Conservation (phyloP, 2,888 invertebrate genomes). For the Micropterix aruncella region DNA sequence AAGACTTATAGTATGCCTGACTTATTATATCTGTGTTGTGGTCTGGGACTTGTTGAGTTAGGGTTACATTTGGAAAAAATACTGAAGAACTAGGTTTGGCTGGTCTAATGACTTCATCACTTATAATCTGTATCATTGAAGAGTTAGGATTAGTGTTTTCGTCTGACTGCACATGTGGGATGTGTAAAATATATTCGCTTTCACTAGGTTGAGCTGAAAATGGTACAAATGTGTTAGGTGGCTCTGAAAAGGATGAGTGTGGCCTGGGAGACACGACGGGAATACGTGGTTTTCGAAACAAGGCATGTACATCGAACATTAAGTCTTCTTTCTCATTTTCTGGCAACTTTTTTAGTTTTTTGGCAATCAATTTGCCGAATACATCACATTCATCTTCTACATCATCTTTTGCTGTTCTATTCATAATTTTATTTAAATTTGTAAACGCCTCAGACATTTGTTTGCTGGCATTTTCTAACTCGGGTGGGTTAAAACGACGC, state of each 20-base stretch:
- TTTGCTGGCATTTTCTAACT: constrained; percentile 1
- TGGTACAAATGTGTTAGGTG: no score
- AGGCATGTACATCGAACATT: constrained; percentile 2
- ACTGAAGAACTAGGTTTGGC: background rate
- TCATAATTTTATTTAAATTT: no score
- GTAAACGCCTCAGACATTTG: constrained; percentile 1
- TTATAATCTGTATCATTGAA: background rate
- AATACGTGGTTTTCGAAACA: constrained; percentile 4
- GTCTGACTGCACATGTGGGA: background rate
- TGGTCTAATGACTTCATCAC: background rate
- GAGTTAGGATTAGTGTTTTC: background rate
- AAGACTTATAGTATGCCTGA: no score
- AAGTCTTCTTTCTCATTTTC: constrained; percentile 4
- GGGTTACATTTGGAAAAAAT: background rate
- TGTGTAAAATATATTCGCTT: background rate
- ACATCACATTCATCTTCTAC: background rate
- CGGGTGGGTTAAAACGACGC: background rate
- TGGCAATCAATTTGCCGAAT: constrained; percentile 5
- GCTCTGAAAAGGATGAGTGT: background rate
- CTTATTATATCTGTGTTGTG: background rate
- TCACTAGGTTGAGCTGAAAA: background rate
- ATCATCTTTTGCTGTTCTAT: no score
- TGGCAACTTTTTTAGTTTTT: constrained; percentile 4
- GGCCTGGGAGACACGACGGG: constrained; percentile 1
- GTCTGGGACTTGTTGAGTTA: background rate